These are phyloP conservation scores for Eriocheir sinensis DNA, from an alignment of 1,140 invertebrate species.

Conservation along the genomic window DNA sequence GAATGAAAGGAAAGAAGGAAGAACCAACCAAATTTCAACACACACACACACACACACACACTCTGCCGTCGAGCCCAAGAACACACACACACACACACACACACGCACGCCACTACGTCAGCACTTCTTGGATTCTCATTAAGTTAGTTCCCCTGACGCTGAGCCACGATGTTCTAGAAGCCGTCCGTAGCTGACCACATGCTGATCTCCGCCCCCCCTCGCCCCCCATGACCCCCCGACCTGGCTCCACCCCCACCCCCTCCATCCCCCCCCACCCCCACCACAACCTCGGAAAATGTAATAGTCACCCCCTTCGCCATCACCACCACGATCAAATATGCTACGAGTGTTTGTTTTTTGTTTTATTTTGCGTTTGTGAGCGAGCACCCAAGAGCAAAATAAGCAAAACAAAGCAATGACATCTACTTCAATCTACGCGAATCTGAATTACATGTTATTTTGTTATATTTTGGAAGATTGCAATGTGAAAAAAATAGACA, in stretches of 20 bases:
- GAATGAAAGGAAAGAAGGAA: too few species aligned
- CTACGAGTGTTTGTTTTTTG: too few species aligned
- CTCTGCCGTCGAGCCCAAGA: neutral
- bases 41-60: slow-evolving; percentile 45
- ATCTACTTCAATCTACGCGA: too few species aligned
- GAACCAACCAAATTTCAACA: neutral
- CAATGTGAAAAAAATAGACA: too few species aligned
- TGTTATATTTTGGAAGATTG: too few species aligned
- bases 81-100: slow-evolving; percentile 50
- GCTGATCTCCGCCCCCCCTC: neutral
- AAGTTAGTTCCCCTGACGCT: neutral
- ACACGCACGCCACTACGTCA: neutral
- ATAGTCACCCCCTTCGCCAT: too few species aligned
- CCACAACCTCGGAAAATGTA: neutral
- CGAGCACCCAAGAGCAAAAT: too few species aligned
- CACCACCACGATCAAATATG: too few species aligned
- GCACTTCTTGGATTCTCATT: neutral
- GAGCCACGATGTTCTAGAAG: neutral
- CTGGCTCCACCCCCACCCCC: neutral
- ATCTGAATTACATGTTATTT: too few species aligned
- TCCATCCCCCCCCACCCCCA: neutral
- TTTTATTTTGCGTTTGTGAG: too few species aligned
- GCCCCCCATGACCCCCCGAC: neutral
- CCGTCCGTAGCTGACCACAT: neutral
- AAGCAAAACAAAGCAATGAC: too few species aligned